Evolutionary conservation across 2,888 invertebrate species (phyloP).

Genomic region (Drosophila mulleri): DNA sequence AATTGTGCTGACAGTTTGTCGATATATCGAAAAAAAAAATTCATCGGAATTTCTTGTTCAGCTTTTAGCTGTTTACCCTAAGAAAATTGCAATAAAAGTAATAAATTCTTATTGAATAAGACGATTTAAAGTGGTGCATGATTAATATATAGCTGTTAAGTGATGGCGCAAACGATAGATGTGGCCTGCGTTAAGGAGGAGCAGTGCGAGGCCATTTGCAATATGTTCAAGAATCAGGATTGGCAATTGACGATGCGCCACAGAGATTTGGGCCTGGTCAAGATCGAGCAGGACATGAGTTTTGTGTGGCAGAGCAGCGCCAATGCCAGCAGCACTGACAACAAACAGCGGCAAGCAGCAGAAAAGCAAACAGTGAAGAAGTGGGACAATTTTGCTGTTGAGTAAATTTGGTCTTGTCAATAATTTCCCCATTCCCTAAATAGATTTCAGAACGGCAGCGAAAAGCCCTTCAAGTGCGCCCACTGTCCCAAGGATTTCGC

Average conservation of each 20-base stretch:
- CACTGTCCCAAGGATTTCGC: constrained; percentile 53
- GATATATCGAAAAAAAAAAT: constrained; percentile 38
- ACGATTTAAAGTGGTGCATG: neutral
- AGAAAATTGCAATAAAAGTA: constrained; percentile 17
- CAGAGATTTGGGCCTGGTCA: constrained; percentile 51
- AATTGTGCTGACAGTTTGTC: constrained; percentile 31
- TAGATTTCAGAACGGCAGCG: constrained; percentile 28
- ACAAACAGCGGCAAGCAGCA: constrained; percentile 23
- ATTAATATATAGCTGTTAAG: neutral
- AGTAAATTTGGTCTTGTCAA: neutral
- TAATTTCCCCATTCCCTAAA: neutral
- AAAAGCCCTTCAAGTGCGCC: constrained; percentile 50
- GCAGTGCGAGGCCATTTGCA: constrained; percentile 56
- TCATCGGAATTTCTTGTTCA: constrained; percentile 44
- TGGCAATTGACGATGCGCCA: constrained; percentile 55
- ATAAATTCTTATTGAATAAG: constrained; percentile 8
- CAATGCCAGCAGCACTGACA: constrained; percentile 10
- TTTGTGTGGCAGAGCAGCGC: constrained; percentile 45
- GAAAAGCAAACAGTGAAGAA: constrained; percentile 45
- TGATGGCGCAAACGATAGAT: constrained; percentile 51
- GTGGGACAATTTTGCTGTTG: constrained; percentile 2
- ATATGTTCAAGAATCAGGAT: constrained; percentile 54
- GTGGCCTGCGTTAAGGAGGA: constrained; percentile 57
- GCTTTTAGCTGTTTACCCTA: constrained; percentile 43
- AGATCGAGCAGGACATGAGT: constrained; percentile 53